These are phyloP conservation scores for Peribatodes rhomboidaria DNA, from an alignment of 2,888 invertebrate genomes.

Conservation along the genomic window DNA sequence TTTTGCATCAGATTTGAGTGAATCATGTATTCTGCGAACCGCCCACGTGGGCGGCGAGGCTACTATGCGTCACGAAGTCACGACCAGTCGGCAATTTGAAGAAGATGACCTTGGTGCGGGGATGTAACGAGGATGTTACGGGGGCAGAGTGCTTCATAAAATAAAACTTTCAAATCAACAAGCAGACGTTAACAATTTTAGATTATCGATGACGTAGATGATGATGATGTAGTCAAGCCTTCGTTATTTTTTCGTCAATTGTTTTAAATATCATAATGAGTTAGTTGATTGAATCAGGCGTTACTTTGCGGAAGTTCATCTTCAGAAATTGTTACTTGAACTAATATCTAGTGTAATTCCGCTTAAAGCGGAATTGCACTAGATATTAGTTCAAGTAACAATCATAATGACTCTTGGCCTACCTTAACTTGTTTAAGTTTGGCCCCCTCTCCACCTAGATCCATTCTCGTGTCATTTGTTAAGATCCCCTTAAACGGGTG, in stretches of 20 bases:
- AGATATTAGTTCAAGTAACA: too few relatives aligned
- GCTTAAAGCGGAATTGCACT: too few relatives aligned
- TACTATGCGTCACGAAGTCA: constrained; percentile 34
- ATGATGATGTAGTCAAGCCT: too few relatives aligned
- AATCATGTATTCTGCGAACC: constrained; percentile 34
- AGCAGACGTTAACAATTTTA: neutral
- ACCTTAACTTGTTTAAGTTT: neutral
- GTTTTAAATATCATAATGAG: too few relatives aligned
- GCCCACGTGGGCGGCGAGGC: constrained; percentile 30
- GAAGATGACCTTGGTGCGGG: constrained; percentile 28
- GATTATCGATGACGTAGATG: neutral
- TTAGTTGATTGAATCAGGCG: too few relatives aligned
- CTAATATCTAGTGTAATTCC: too few relatives aligned
- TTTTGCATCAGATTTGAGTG: constrained; percentile 31
- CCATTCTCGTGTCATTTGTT: constrained; percentile 37
- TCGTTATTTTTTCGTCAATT: too few relatives aligned
- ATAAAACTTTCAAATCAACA: neutral
- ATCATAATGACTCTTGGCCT: too few relatives aligned
- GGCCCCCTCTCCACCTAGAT: neutral
- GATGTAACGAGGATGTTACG: neutral
- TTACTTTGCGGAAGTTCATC: too few relatives aligned
- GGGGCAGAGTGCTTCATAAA: neutral
- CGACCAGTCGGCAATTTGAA: constrained; percentile 39
- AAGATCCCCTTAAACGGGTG: constrained; percentile 42
- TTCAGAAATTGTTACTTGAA: too few relatives aligned